Conservation (phyloP, 2,113 vertebrate genomes). For the Australoheros scitulus region DNA sequence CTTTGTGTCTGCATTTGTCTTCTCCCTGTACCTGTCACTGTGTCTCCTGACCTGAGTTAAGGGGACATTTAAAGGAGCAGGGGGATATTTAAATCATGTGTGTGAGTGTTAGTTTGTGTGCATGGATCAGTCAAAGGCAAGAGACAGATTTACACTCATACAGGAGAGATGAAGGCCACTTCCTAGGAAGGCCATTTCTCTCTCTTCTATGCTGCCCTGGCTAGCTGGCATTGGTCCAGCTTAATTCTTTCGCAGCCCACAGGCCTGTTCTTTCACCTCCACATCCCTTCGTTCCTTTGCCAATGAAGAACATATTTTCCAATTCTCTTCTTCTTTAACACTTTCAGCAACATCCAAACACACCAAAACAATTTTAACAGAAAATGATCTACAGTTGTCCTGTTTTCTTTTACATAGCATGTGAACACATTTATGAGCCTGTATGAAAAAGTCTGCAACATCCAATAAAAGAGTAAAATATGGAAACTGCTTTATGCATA, state of each 20-base stretch:
- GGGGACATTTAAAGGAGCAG: conserved; percentile 43
- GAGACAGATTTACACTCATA: conserved; percentile 70
- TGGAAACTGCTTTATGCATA: background rate
- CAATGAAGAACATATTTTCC: conserved; percentile 29
- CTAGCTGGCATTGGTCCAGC: conserved; percentile 62
- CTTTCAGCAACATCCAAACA: conserved; percentile 21
- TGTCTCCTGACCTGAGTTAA: conserved; percentile 48
- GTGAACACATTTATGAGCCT: background rate
- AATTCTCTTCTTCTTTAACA: conserved; percentile 27
- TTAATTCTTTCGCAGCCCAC: conserved; percentile 64
- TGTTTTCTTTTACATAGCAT: background rate
- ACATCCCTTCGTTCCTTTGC: conserved; percentile 17
- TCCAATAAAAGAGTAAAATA: background rate
- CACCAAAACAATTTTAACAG: background rate
- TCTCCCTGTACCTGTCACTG: conserved; percentile 38
- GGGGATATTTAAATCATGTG: conserved; percentile 59
- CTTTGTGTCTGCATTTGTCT: conserved; percentile 20
- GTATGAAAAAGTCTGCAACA: background rate
- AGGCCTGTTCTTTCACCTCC: conserved; percentile 55
- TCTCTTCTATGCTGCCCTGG: conserved; percentile 35
- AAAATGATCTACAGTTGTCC: background rate
- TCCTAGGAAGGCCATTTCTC: conserved; percentile 56
- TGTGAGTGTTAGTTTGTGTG: conserved; percentile 56
- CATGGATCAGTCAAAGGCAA: conserved; percentile 46
- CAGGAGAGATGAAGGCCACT: conserved; percentile 62